Conservation (phyloP, 2,888 invertebrate genomes). For the Ochropleura plecta region DNA sequence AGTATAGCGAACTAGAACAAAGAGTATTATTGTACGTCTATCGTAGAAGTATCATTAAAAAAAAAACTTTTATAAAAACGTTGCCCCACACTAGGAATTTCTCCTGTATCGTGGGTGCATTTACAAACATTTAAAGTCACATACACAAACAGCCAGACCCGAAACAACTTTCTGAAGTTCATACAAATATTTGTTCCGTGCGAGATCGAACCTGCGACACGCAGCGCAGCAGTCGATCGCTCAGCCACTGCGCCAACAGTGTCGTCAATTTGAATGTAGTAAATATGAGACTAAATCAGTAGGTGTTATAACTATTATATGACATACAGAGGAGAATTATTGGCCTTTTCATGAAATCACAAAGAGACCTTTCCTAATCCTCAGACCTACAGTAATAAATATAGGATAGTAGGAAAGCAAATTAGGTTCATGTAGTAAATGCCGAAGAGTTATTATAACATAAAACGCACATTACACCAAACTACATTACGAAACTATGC, state of each 20-base stretch:
- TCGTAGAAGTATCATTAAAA: too few species aligned
- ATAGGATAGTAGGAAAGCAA: constrained; percentile 12
- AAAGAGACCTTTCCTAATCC: not conserved
- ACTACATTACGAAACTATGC: constrained; percentile 49
- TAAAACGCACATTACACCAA: constrained; percentile 35
- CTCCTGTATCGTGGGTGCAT: too few species aligned
- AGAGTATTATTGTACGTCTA: not conserved
- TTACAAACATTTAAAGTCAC: too few species aligned
- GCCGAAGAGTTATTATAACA: constrained; percentile 46
- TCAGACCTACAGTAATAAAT: not conserved
- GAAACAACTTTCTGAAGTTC: too few species aligned
- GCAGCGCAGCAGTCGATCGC: too few species aligned
- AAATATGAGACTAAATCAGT: not conserved
- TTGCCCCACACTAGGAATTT: too few species aligned
- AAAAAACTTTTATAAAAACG: too few species aligned
- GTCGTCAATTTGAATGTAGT: not conserved
- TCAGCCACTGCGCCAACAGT: too few species aligned
- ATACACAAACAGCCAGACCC: too few species aligned
- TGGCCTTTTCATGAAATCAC: not conserved
- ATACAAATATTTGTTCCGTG: too few species aligned
- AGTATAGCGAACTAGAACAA: not conserved
- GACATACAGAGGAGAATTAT: not conserved
- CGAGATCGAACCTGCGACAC: too few species aligned
- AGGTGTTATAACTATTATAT: not conserved
- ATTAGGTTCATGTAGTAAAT: constrained; percentile 47